A percentile compares a stretch with the other conserved stretches of the same genome.
These are phyloP conservation scores for Gouania willdenowi DNA, from an alignment of 2,797 vertebrate genomes.

Conservation along the genomic window DNA sequence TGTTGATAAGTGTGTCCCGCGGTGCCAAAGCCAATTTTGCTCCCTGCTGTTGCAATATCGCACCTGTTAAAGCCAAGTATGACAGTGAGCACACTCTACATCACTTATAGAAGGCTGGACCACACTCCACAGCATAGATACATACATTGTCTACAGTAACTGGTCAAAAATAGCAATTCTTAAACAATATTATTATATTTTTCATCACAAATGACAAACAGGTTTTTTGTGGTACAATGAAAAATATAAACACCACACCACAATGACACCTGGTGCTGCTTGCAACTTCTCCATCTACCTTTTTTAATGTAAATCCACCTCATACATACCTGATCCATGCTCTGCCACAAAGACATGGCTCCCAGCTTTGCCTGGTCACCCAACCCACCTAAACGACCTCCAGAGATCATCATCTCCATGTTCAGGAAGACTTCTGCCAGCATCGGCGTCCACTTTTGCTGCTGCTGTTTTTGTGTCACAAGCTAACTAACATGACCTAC, in stretches of 20 bases:
- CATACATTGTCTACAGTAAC: not conserved
- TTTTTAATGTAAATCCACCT: constrained; percentile 52
- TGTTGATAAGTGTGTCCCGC: constrained; percentile 49
- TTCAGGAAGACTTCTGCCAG: constrained; percentile 30
- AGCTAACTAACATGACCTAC: constrained; percentile 51
- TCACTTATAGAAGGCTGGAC: constrained; percentile 20
- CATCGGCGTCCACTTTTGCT: constrained; percentile 37
- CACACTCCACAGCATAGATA: constrained; percentile 22
- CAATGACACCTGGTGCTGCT: constrained; percentile 32
- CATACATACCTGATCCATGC: constrained; percentile 61
- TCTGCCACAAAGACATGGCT: constrained; percentile 36
- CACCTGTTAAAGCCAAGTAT: constrained; percentile 25
- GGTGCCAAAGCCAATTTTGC: constrained; percentile 32
- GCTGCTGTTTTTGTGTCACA: constrained; percentile 55
- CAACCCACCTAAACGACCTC: constrained; percentile 21
- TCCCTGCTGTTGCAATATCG: constrained; percentile 33
- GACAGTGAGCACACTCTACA: constrained; percentile 27
- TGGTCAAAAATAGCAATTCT: not conserved
- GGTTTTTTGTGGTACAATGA: constrained; percentile 6
- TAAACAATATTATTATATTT: not conserved
- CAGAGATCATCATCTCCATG: constrained; percentile 51
- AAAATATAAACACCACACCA: constrained; percentile 6
- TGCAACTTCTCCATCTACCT: constrained; percentile 51
- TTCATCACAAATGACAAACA: not conserved
- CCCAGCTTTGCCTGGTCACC: constrained; percentile 30